These are phyloP conservation scores for Diorhabda sublineata DNA, from an alignment of 1,140 invertebrate genomes.

Conservation along the genomic window DNA sequence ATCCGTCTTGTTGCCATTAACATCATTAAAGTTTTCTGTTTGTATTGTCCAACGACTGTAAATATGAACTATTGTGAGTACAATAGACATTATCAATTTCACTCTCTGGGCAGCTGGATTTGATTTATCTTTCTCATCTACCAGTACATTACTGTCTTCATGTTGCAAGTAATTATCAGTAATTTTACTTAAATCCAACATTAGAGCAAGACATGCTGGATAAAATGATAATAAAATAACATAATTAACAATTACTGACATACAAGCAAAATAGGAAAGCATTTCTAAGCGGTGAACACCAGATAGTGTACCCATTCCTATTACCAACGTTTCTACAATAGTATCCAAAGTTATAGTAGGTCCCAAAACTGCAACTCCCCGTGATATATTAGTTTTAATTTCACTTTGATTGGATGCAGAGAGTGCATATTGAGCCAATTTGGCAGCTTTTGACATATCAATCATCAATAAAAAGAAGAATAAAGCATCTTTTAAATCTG, in stretches of 20 bases:
- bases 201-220: conserved; percentile 37
- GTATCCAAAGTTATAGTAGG: conserved; percentile 73
- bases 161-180: conserved; percentile 35
- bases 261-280: conserved; percentile 36
- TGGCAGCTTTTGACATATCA: conserved; percentile 69
- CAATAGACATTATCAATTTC: conserved; percentile 89
- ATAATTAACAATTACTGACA: conserved; percentile 39
- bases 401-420: conserved; percentile 59
- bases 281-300: conserved; percentile 42
- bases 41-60: conserved; percentile 53
- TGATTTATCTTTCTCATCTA: conserved; percentile 36
- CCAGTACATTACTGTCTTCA: conserved; percentile 29
- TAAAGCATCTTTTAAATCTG: conserved; percentile 35
- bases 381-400: conserved; percentile 62
- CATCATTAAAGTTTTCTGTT: conserved; percentile 30
- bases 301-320: conserved; percentile 74
- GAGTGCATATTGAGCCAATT: conserved; percentile 67
- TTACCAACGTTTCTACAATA: conserved; percentile 69
- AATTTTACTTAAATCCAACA: conserved; percentile 32
- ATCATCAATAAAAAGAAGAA: conserved; percentile 54
- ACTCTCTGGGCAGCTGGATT: conserved; percentile 92
- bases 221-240: conserved; percentile 41
- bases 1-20: conserved; percentile 27
- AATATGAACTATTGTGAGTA: conserved; percentile 82
- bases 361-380: conserved; percentile 69